Evolutionary conservation across 2,888 invertebrate genomes (phyloP), one percentile per base, ranked within the genome.

Genomic region (Rhabditoides inermis): DNA sequence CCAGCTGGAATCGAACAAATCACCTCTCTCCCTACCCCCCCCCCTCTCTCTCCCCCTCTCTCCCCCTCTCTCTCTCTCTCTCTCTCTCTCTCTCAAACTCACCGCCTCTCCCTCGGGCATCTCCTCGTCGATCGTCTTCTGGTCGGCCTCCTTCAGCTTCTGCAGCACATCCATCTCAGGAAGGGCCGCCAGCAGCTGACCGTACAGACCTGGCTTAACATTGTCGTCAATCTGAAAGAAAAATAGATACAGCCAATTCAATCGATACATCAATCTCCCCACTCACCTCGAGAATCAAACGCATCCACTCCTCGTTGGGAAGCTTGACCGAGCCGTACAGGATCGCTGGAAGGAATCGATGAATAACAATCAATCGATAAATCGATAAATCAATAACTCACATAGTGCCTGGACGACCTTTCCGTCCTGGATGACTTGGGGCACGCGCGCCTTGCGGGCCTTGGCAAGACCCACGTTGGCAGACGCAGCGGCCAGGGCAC

Each of bases 121-220:
- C 15, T 65, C 61, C 23, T 54, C 49, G 47, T 85, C 83, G 73
- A 86, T 56, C 35, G 51, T 51, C 5, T 49, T 46, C 42, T 50
- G 48, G 18, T 58, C 58, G 1, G 54, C 61, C 23, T 64, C 62
- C 27, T 88, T 84, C 7, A 98, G 78, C 68, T 87, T 85, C 63
- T 86, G 86, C 22, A 98, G 80, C 71, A 90, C 88, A 73, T 94
- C 92, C 54, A 88, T 86, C 3, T 87, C 86, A 0, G 98, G 95
- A 60, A 95, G 82, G 77, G 90, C 90, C 80, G 88, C 83, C 75
- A 94, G 86, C 15, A 98, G 81, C 68, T 91, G 85, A 4, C 12
- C 27, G 15, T 4, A 26, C 23, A 18, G 27, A 26, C 3, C 25
- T 27, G 20, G 15, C 3, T 15, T 36, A 22, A 12, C 35, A 3